Evolutionary conservation across 2,888 invertebrate genomes (phyloP).

Genomic region (Leptopilina drosophilae): DNA sequence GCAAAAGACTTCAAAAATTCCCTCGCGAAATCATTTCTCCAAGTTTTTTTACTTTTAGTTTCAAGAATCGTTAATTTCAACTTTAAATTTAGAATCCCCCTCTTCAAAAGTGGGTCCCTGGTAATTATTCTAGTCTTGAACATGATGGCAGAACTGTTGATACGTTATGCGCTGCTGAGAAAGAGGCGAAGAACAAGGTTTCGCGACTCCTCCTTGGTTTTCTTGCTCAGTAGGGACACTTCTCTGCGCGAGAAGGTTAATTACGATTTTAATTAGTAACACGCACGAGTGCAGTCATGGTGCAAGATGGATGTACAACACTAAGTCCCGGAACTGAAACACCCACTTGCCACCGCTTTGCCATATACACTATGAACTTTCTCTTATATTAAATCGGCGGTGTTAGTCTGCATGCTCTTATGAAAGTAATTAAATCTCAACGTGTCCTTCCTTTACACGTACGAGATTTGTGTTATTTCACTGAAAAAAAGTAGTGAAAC

Average conservation of each 20-base stretch:
- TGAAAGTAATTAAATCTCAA: constrained; percentile 34
- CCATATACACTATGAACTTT: constrained; percentile 16
- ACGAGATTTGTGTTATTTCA: neutral
- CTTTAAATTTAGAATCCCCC: neutral
- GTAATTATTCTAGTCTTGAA: constrained; percentile 1
- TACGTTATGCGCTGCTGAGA: neutral
- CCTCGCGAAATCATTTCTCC: too few relatives aligned
- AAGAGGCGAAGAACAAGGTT: constrained; percentile 8
- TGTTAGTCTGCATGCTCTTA: constrained; percentile 17
- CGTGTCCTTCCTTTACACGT: neutral
- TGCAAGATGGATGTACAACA: constrained; percentile 39
- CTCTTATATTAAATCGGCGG: constrained; percentile 14
- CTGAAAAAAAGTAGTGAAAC: neutral
- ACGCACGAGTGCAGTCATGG: constrained; percentile 39
- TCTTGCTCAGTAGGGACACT: constrained; percentile 17
- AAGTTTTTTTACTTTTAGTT: neutral
- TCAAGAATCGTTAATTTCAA: neutral
- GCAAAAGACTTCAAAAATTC: too few relatives aligned
- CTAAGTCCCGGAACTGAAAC: constrained; percentile 25
- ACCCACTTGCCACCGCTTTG: neutral
- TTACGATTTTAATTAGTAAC: constrained; percentile 64
- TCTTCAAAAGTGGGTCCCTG: neutral
- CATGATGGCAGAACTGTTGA: neutral
- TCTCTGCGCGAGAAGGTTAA: constrained; percentile 47
- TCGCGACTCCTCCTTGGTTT: neutral